These are phyloP conservation scores for Cinclus cinclus DNA, from an alignment of 2,113 vertebrate genomes.

Conservation along the genomic window DNA sequence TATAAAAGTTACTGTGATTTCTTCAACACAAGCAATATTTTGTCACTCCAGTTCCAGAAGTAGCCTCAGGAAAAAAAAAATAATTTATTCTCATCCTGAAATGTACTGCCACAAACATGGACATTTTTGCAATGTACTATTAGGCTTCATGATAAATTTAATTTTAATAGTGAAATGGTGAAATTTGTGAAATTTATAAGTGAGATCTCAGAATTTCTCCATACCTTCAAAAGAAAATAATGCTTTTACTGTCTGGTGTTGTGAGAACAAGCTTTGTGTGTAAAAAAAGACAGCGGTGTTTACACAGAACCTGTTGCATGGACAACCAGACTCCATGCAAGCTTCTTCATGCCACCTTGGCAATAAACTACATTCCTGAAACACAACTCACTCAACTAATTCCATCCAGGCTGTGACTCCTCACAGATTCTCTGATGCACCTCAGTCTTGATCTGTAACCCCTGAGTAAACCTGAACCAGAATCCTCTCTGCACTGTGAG, in stretches of 20 bases:
- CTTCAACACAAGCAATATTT: background rate
- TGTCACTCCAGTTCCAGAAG: background rate
- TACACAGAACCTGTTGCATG: background rate
- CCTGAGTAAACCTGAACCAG: background rate
- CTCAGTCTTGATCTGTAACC: slow-evolving; percentile 57
- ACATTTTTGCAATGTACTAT: background rate
- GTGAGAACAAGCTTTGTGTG: accelerated
- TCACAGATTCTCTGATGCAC: slow-evolving; percentile 54
- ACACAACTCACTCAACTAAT: background rate
- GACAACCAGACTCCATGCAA: background rate
- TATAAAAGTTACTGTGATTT: background rate
- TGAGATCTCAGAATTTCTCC: background rate
- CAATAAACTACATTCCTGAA: background rate
- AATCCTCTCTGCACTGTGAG: background rate
- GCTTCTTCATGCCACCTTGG: background rate
- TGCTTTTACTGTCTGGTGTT: background rate
- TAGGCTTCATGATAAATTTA: background rate
- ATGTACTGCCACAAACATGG: background rate
- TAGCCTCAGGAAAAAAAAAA: background rate
- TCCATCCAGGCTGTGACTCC: background rate
- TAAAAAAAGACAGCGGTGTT: background rate
- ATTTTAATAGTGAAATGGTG: background rate
- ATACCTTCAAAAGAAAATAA: background rate
- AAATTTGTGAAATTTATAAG: background rate
- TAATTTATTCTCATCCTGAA: background rate